phyloP scores from a whole-genome alignment of 2,888 invertebrate genomes.

The Tiliacea aurago region DNA sequence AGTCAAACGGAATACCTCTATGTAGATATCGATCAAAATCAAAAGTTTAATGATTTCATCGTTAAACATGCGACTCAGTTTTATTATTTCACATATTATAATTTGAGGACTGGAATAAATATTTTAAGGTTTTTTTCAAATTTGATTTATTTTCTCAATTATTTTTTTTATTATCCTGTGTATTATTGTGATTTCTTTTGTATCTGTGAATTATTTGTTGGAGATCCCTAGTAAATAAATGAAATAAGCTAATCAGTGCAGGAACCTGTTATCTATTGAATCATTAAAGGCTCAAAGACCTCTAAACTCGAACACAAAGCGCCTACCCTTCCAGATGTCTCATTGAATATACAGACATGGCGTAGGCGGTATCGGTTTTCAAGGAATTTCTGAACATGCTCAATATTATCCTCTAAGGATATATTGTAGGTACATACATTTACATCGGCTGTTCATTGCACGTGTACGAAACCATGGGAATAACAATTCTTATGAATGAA shows the following conservation, averaged over 20 bases:
- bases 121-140: neutral
- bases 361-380: constrained; percentile 25
- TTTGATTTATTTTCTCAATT: too few species aligned
- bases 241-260: neutral
- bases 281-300: constrained; percentile 2
- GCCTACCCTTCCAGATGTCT: constrained; percentile 16
- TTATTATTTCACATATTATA: neutral
- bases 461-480: neutral
- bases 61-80: neutral
- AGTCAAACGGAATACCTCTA: too few species aligned
- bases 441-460: neutral
- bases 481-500: neutral
- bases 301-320: neutral
- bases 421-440: neutral
- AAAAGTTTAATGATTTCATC: neutral
- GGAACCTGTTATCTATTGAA: neutral
- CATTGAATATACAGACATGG: constrained; percentile 41
- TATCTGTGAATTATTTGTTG: too few species aligned
- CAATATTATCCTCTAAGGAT: neutral
- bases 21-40: neutral
- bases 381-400: neutral
- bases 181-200: too few species aligned
- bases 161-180: too few species aligned
- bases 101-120: neutral
- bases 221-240: neutral